Evolutionary conservation across 2,797 vertebrate species (phyloP), one percentile per base, ranked within the genome.

Genomic region (Sebastolobus alascanus): DNA sequence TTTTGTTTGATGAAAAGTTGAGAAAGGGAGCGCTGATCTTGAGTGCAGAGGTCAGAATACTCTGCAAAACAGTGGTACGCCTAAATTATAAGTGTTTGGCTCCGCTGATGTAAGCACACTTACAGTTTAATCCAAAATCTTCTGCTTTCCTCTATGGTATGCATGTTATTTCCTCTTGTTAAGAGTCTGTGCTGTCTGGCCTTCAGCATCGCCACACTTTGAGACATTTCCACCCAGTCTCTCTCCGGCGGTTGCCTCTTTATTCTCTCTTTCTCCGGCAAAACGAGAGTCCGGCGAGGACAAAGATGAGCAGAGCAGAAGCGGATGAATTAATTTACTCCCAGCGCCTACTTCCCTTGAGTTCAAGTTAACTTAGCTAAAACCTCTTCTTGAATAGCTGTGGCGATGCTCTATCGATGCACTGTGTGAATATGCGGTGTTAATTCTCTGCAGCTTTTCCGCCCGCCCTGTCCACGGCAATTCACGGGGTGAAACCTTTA

Each of bases 291-390:
- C 79, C 66, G 22, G 29, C 2, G 5, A 63, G 74, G 82, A 60
- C 63, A 73, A 63, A 72, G 82, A 75, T 12, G 46, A 72, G 29
- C 77, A 20, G 20, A 40, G 16, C 29, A 14, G 65, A 72, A 75
- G 75, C 40, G 77, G 79, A 60, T 68, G 66, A 83, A 87, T 87
- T 85, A 9, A 88, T 88, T 77, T 58, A 60, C 29, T 67, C 64
- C 43, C 66, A 74, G 18, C 11, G n/a, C 61, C 31, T 78, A 25
- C 54, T 72, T 68, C 76, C 58, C 43, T 65, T 12, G 13, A 82
- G 77, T 80, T 73, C 31, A 68, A 73, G 22, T 67, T 58, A 38
- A 72, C 59, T 40, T 16, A 20, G 35, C 63, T 31, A 12, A 55
- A 27, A 69, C 55, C n/a, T 60, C 25, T 27, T 73, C 71, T 40